phyloP scores from a whole-genome alignment of 35 echinoderm and acorn worm genomes.

The Apostichopus japonicus region DNA sequence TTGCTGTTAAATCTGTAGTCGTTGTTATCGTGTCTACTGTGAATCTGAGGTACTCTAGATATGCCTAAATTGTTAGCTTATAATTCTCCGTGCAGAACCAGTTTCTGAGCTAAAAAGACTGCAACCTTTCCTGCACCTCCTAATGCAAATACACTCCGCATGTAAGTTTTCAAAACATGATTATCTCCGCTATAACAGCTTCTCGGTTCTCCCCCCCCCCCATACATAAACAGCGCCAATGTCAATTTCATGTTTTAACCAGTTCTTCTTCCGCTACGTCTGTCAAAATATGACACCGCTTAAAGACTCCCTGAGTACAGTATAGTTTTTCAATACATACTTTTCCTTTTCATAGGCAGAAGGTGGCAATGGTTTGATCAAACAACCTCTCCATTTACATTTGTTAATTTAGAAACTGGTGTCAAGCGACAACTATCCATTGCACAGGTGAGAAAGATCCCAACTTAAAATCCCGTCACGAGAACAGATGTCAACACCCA shows the following conservation, averaged over 20 bases:
- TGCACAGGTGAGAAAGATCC: conserved; percentile 20
- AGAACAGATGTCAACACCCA: conserved; percentile 50
- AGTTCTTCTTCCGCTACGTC: conserved; percentile 8
- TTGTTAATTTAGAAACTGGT: conserved; percentile 45
- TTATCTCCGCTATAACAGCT: no score
- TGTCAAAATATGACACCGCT: conserved; percentile 24
- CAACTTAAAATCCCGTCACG: conserved; percentile 31
- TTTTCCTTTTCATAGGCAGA: conserved; percentile 8
- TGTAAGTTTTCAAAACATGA: no score
- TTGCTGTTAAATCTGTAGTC: no score
- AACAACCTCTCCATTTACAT: conserved; percentile 56
- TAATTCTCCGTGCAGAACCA: no score
- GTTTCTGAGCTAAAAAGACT: no score
- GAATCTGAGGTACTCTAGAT: no score
- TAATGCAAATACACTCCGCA: no score
- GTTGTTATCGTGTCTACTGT: no score
- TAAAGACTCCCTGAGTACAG: conserved; percentile 40
- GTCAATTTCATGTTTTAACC: background rate
- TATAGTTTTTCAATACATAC: conserved; percentile 39
- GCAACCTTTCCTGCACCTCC: no score
- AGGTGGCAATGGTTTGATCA: conserved; percentile 40
- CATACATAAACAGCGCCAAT: background rate
- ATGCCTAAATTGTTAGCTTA: no score
- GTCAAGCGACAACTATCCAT: conserved; percentile 34
- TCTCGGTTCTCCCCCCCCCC: no score